Base-by-base conservation (phyloP, 2,888 invertebrate species). In the Lysandra coridon region DNA sequence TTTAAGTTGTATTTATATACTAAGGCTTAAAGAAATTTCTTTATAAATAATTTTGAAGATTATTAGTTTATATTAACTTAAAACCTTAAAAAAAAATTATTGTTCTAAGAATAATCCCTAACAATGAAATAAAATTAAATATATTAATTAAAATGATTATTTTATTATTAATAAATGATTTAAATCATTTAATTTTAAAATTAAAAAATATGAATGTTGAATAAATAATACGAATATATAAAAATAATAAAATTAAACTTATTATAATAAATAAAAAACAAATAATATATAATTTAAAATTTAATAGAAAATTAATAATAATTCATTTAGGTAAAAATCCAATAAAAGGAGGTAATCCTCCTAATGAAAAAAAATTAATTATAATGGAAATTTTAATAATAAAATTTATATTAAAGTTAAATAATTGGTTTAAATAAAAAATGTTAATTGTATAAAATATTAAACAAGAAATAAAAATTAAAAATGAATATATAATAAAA, bases 281-380 rank as follows among this genome's bases (percentile, higher is more conserved):
- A 88, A 95, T 80, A 80, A 94, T 80, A 84, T 87, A 89, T 86
- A 91, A 88, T 62, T 94, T 89, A 85, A 88, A 92, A 79, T 86
- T 83, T 82, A 95, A 89, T 91, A 95, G 82, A 85, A 87, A 90
- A 91, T 95, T 95, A 87, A 96, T 95, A 80, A 95, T 87, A 85
- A 95, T 85, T 95, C 95, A 96, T 95, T 96, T 96, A 2, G 96
- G 95, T 0, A 95, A 89, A 92, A 96, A 96, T 91, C 96, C 96
- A 86, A 96, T 85, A 85, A 96, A 95, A 0, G 96, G 96, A 0
- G 96, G 96, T 80, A 96, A 83, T 30, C 96, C 96, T 0, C 95
- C 95, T 90, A 96, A 87, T 0, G 95, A 96, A 82, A 96, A 78
- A 85, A 96, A 92, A 90, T 95, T 95, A 87, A 95, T 87, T 85